Conservation (phyloP, 2,888 invertebrate species). For the Onthophagus sagittarius region DNA sequence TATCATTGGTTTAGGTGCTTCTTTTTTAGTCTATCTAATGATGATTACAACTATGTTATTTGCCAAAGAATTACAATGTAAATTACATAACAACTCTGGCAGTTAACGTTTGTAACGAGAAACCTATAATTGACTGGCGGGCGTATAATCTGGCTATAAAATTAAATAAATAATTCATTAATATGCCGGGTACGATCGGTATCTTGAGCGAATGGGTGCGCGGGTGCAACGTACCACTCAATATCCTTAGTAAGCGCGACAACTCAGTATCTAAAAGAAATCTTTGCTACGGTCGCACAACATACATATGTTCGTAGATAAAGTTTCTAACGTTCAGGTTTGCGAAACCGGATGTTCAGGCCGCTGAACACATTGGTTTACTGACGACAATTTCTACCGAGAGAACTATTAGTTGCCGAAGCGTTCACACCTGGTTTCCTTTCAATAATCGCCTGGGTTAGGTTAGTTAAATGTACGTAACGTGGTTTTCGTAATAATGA, state of each 20-base stretch:
- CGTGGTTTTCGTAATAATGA: background rate
- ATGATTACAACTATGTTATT: background rate
- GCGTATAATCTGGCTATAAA: constrained; percentile 17
- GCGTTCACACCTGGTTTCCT: background rate
- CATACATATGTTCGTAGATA: background rate
- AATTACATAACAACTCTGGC: background rate
- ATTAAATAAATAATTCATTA: constrained; percentile 25
- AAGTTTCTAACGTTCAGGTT: background rate
- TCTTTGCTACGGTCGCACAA: background rate
- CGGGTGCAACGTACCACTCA: constrained; percentile 27
- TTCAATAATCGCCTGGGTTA: background rate
- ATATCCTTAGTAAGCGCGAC: constrained; percentile 1
- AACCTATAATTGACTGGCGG: background rate
- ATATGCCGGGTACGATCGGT: constrained; percentile 14
- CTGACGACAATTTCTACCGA: background rate
- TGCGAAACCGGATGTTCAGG: background rate
- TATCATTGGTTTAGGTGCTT: too few relatives aligned
- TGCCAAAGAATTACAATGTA: background rate
- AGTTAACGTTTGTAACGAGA: background rate
- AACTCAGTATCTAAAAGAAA: background rate
- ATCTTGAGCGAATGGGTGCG: constrained; percentile 19
- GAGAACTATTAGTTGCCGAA: background rate
- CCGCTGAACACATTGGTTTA: background rate
- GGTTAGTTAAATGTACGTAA: background rate
- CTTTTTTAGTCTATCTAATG: too few relatives aligned